These are phyloP conservation scores for Sialia sialis DNA, from an alignment of 2,113 vertebrate genomes.

Conservation along the genomic window DNA sequence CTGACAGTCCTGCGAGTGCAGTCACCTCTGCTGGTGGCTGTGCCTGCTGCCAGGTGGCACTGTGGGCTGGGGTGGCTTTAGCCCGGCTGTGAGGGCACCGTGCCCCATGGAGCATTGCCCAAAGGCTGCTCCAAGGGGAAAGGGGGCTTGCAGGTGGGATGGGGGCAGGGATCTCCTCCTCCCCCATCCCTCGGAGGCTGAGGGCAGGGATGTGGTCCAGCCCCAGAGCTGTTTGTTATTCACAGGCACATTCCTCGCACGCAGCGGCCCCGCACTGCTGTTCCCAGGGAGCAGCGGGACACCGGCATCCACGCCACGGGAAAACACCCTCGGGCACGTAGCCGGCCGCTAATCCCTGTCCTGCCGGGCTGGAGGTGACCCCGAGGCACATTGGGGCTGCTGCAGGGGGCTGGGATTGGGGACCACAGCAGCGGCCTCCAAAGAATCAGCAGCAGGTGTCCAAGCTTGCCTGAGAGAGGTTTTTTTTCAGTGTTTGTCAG, in stretches of 20 bases:
- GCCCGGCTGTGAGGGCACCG: no score
- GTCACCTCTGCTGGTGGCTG: not conserved
- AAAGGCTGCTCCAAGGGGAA: not conserved
- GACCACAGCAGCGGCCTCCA: rapidly evolving
- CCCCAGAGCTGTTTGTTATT: not conserved
- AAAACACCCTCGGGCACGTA: not conserved
- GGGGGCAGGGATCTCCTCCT: not conserved
- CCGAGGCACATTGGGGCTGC: rapidly evolving
- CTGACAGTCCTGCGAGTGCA: not conserved
- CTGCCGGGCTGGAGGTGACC: not conserved
- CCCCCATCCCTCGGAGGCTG: not conserved
- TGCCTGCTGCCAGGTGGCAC: not conserved
- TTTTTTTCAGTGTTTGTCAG: not conserved
- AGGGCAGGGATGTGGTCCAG: not conserved
- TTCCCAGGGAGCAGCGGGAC: not conserved
- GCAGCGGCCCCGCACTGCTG: not conserved
- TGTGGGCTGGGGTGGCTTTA: not conserved
- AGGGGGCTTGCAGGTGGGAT: not conserved
- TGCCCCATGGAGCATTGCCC: not conserved
- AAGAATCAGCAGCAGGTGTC: not conserved
- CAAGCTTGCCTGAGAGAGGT: no score
- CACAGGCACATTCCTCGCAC: not conserved
- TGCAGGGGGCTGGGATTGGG: not conserved
- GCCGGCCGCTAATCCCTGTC: rapidly evolving
- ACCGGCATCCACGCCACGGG: not conserved